These are phyloP conservation scores for Oreocharis arfaki DNA, from an alignment of 2,113 vertebrate genomes.

Conservation along the genomic window DNA sequence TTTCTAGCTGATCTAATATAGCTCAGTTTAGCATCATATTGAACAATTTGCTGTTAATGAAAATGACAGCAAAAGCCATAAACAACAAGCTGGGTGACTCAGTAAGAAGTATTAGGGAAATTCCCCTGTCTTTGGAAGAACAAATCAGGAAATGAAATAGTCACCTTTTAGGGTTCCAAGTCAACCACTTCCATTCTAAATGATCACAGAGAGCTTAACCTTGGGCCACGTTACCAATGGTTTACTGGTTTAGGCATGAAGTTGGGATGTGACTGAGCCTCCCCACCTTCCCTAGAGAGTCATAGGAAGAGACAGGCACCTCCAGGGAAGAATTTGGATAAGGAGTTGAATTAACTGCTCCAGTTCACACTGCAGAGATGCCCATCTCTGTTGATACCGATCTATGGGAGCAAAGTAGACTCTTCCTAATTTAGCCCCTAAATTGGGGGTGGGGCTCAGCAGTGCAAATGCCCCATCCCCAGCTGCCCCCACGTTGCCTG, in stretches of 20 bases:
- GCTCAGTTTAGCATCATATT: conserved; percentile 68
- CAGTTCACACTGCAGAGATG: neutral
- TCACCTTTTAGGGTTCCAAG: neutral
- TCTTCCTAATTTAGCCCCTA: neutral
- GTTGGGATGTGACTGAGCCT: neutral
- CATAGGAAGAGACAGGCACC: fast-evolving
- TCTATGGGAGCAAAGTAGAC: neutral
- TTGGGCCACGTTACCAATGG: neutral
- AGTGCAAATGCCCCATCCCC: fast-evolving
- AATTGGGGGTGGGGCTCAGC: neutral
- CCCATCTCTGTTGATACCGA: neutral
- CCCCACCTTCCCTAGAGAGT: neutral
- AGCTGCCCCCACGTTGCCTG: neutral
- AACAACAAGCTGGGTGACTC: conserved; percentile 54
- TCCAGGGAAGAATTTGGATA: neutral
- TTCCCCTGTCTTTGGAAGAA: conserved; percentile 26
- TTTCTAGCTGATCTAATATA: conserved; percentile 75
- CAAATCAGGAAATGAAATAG: conserved; percentile 1
- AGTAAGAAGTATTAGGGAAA: conserved; percentile 34
- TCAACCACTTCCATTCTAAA: neutral
- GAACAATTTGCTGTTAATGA: conserved; percentile 72
- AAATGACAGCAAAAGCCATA: conserved; percentile 65
- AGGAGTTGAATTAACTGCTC: neutral
- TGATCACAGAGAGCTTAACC: neutral
- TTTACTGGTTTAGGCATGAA: neutral